Evolutionary conservation across 2,797 vertebrate genomes (phyloP), one percentile per base, ranked within the genome.

Genomic region (Hippopotamyrus pictus): DNA sequence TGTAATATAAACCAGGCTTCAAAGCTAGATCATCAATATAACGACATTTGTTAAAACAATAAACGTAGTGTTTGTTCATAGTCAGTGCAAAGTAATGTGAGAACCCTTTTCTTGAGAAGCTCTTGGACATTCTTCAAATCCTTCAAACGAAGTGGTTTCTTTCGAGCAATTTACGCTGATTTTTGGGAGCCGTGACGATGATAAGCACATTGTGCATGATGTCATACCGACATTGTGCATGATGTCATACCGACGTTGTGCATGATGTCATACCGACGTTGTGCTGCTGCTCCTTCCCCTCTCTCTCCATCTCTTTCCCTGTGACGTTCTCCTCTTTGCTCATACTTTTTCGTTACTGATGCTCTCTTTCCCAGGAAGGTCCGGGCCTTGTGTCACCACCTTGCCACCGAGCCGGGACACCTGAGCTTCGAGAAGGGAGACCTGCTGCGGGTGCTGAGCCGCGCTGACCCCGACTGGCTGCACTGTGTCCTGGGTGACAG

Each of bases 401-500:
- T 97, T 8, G 98, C 98, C 92, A 97, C 97, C 0, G 97, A 98
- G 92, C 94, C 95, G 0, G 97, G 96, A 59, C 99, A 98, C 90
- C 97, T 98, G 92, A 98, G 98, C 95, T 98, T 99, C 97, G 96
- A 93, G 92, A 98, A 98, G 90, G 98, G 98, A 0, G 97, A 98
- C 7, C 37, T 96, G 87, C 94, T 98, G 87, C 95, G 90, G 12
- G 97, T 98, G 76, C 92, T 97, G 92, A 95, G 96, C 91, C 96
- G 95, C 46, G 96, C 96, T 0, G 96, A 97, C 0, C 93, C 96
- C 1, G 98, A 99, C 93, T 98, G 97, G 97, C 95, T 99, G 92
- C 94, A 95, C 89, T 98, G 98, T 91, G 95, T 96, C 41, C 94
- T 96, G 11, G 97, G 96, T 86, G 93, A 95, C 0, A 92, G 93